Evolutionary conservation across 1,140 invertebrate genomes (phyloP), one percentile per base, ranked within the genome.

Genomic region (Apis laboriosa): DNA sequence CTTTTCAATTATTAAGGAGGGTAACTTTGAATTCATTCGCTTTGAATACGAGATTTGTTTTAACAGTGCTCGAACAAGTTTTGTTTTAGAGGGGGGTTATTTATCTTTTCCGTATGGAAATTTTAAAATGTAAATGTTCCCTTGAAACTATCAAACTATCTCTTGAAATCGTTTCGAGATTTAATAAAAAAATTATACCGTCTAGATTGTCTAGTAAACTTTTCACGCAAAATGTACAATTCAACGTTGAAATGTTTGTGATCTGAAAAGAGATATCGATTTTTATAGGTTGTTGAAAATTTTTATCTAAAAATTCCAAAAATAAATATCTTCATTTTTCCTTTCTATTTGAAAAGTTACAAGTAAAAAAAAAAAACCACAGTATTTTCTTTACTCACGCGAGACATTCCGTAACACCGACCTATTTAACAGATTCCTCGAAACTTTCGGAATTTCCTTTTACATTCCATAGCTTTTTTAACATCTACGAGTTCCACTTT

Each of bases 1-100:
- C 5, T 13, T 55, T 55, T 55, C 15, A 55, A 55, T 55, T 55
- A 13, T 55, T 15, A 12, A 4, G 53, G 12, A 55, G 12, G n/a
- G 5, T 61, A 60, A 78, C 55, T 70, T 61, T 13, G 66, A 71
- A 70, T 71, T 78, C 71, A 78, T 78, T 78, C 17, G 43, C 28
- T 34, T 34, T 43, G 43, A 70, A 43, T 60, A 17, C 15, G 43
- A 70, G 55, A 51, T 13, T 70, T 70, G 43, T 70, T 53, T 78
- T 60, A 61, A 56, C 43, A 70, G 55, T 17, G 58, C 8, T 61
- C n/a, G n/a, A 71, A 71, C 55, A 60, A 53, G 43, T 61, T 79
- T 60, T 15, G 4, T 0, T 34, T 28, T 28, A 28, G 17, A 7
- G 0, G n/a, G n/a, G 24, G 49, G 43, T 11, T 63, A 71, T 71